Conservation (phyloP, 2,797 vertebrate genomes). For the Podarcis siculus region DNA sequence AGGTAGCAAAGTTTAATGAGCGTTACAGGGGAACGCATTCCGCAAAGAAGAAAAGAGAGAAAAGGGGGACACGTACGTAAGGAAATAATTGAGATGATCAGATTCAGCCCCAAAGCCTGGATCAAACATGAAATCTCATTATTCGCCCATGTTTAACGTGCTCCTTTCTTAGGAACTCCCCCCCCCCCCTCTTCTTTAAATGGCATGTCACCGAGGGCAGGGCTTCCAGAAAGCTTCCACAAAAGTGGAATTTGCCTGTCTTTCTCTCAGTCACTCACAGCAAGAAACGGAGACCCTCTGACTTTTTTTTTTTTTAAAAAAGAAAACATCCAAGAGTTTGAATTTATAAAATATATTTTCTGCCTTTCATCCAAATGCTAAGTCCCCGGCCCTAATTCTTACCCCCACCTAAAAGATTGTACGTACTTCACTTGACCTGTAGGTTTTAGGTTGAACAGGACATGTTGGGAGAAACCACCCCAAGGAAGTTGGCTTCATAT, state of each 20-base stretch:
- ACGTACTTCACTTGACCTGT: background rate
- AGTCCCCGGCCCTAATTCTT: background rate
- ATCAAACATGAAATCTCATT: constrained; percentile 6
- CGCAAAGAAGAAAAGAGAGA: background rate
- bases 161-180: background rate
- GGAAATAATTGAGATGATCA: background rate
- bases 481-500: background rate
- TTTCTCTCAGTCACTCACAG: background rate
- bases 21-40: background rate
- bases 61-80: background rate
- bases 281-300: fast-evolving
- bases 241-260: background rate
- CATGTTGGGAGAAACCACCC: background rate
- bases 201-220: background rate
- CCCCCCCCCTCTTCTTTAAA: no score
- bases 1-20: constrained; percentile 17
- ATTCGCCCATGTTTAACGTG: background rate
- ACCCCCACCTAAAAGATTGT: background rate
- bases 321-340: background rate
- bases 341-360: background rate
- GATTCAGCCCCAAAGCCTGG: background rate
- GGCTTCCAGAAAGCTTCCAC: background rate
- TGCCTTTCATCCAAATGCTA: background rate
- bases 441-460: background rate
- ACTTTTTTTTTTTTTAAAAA: background rate